Evolutionary conservation across 2,797 vertebrate species (phyloP).

Genomic region (Nothura maculosa): DNA sequence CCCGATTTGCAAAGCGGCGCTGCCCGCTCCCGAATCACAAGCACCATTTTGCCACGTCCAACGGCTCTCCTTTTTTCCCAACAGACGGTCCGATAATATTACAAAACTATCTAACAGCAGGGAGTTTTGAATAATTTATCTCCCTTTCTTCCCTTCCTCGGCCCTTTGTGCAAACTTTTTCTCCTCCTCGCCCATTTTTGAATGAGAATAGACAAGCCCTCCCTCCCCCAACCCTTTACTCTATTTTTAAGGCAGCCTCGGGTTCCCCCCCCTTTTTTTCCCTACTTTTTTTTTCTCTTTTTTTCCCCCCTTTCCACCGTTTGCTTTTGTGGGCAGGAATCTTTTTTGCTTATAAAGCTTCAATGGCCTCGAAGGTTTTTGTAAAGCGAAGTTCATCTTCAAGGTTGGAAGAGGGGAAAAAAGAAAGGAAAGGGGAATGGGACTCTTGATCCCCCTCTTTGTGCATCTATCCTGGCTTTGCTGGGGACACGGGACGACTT

Average conservation of each 20-base stretch:
- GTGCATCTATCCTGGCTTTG: slow-evolving; percentile 28
- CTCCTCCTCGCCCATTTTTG: slow-evolving; percentile 79
- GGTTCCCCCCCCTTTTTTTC: slow-evolving; percentile 53
- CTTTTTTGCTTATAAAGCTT: slow-evolving; percentile 81
- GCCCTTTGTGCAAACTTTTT: slow-evolving; percentile 88
- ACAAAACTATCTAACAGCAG: slow-evolving; percentile 90
- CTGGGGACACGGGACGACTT: no score
- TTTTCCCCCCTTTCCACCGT: slow-evolving; percentile 73
- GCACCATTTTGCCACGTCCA: slow-evolving; percentile 87
- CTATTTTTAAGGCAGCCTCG: slow-evolving; percentile 46
- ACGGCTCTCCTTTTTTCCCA: slow-evolving; percentile 78
- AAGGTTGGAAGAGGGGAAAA: slow-evolving; percentile 80
- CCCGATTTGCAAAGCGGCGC: slow-evolving; percentile 74
- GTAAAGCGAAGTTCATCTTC: slow-evolving; percentile 90
- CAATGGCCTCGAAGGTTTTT: slow-evolving; percentile 84
- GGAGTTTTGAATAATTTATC: slow-evolving; percentile 89
- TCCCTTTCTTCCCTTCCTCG: slow-evolving; percentile 85
- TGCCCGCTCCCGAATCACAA: slow-evolving; percentile 75
- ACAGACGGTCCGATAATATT: slow-evolving; percentile 85
- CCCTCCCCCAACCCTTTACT: slow-evolving; percentile 47
- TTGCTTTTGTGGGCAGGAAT: slow-evolving; percentile 86
- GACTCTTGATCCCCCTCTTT: slow-evolving; percentile 60
- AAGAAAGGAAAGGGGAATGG: background rate
- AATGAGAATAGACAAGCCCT: slow-evolving; percentile 86
- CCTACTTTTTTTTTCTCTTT: background rate